phyloP scores from a whole-genome alignment of 1,140 invertebrate genomes.

The Drosophila varians region DNA sequence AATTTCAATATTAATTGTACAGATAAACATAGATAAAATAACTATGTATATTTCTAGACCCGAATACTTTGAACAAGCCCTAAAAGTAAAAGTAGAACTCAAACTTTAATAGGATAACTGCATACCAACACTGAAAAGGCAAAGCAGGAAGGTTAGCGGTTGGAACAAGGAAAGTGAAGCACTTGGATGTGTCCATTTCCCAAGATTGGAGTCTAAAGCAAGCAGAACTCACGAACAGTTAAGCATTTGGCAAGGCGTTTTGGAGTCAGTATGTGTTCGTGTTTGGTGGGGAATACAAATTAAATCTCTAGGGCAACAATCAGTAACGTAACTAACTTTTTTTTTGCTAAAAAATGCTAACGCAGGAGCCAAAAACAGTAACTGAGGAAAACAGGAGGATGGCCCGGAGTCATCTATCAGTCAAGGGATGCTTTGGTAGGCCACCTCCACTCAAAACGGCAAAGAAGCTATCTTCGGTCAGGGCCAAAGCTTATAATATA shows the following conservation, averaged over 20 bases:
- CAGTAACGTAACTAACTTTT: slow-evolving; percentile 21
- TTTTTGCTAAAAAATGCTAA: neutral
- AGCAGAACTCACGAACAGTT: slow-evolving; percentile 35
- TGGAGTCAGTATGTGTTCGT: neutral
- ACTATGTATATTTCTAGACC: too few relatives aligned
- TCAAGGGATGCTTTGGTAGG: neutral
- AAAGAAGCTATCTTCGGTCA: neutral
- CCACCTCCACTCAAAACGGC: neutral
- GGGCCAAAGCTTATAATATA: neutral
- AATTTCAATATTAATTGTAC: too few relatives aligned
- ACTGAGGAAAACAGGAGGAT: neutral
- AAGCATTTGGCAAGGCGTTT: slow-evolving; percentile 21
- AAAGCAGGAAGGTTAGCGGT: neutral
- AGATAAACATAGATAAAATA: too few relatives aligned
- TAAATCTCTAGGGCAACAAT: neutral
- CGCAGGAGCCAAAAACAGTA: slow-evolving; percentile 11
- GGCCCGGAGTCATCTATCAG: neutral
- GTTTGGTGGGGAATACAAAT: slow-evolving; percentile 5
- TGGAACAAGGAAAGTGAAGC: slow-evolving; percentile 29
- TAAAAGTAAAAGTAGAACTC: neutral
- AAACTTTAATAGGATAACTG: neutral
- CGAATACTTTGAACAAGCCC: too few relatives aligned
- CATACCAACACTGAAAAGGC: neutral
- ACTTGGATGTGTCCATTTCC: slow-evolving; percentile 2
- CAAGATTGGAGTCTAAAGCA: slow-evolving; percentile 40